Percentiles rank a stretch among this genome's conserved stretches.
Evolutionary conservation across 2,113 vertebrate genomes (phyloP).

Genomic region (Poeciliopsis retropinna): DNA sequence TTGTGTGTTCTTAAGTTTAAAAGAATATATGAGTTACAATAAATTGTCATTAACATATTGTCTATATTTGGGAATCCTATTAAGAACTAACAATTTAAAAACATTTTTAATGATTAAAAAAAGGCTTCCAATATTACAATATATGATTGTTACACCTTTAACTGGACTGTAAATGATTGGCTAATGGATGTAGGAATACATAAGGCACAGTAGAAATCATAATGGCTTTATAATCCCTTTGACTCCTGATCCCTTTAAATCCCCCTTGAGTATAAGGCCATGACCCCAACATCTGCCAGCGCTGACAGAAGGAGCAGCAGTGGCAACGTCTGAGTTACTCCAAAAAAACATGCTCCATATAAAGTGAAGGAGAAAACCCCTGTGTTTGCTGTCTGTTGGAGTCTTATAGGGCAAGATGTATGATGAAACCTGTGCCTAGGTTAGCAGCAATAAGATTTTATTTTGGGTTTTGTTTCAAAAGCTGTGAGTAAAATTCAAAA

Average conservation of each 20-base stretch:
- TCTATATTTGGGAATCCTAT: too few relatives aligned
- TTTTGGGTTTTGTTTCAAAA: too few relatives aligned
- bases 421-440: slow-evolving; percentile 15
- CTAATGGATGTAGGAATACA: slow-evolving; percentile 8
- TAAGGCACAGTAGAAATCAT: slow-evolving; percentile 38
- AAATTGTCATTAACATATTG: too few relatives aligned
- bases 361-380: slow-evolving; percentile 35
- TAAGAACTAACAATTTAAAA: too few relatives aligned
- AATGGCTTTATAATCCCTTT: slow-evolving; percentile 57
- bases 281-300: slow-evolving; percentile 63
- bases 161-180: slow-evolving; percentile 19
- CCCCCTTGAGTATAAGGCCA: slow-evolving; percentile 45
- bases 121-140: background rate
- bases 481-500: too few relatives aligned
- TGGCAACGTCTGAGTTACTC: slow-evolving; percentile 50
- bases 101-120: too few relatives aligned
- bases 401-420: slow-evolving; percentile 42
- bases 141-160: background rate
- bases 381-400: slow-evolving; percentile 19
- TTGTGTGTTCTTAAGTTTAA: too few relatives aligned
- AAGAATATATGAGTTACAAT: too few relatives aligned
- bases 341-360: slow-evolving; percentile 62
- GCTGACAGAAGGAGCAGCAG: slow-evolving; percentile 30
- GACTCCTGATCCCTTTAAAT: slow-evolving; percentile 60
- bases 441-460: too few relatives aligned